A percentile compares a stretch with the other conserved stretches of the same genome.
These are phyloP conservation scores for Eonycteris spelaea DNA, from an alignment of 2,113 vertebrate species.

Conservation along the genomic window DNA sequence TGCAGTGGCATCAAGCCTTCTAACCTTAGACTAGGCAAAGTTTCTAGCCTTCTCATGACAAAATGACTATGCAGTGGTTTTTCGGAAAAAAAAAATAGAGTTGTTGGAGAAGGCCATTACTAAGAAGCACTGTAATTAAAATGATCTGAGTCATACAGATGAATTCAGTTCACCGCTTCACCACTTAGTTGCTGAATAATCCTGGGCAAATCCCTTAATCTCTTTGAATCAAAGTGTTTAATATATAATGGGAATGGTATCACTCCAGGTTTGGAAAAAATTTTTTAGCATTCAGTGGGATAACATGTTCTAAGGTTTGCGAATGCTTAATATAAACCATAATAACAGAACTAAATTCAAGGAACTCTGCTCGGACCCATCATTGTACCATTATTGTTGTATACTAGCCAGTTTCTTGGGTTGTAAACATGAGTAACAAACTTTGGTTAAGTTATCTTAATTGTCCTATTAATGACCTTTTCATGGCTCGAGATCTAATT, in stretches of 20 bases:
- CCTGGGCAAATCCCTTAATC: not conserved
- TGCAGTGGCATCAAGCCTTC: not conserved
- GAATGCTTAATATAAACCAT: not conserved
- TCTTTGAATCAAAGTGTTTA: constrained; percentile 18
- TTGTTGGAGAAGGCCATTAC: not conserved
- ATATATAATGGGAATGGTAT: not conserved
- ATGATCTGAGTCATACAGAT: not conserved
- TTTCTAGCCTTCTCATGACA: not conserved
- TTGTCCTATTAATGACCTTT: not conserved
- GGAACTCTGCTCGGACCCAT: not conserved
- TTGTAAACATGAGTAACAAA: not conserved
- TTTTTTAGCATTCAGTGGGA: not conserved
- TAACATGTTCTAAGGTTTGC: not conserved
- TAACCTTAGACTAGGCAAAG: not conserved
- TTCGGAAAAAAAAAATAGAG: not conserved
- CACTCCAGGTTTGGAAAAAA: not conserved
- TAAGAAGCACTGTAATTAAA: not conserved
- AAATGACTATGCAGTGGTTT: not conserved
- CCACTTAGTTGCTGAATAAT: not conserved
- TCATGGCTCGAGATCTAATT: not conserved
- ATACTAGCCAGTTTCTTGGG: not conserved
- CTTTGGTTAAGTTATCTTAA: not conserved
- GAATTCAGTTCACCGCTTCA: not conserved
- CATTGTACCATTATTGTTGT: not conserved
- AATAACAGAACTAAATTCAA: not conserved